A percentile compares a stretch with the other conserved stretches of the same genome.
Conservation (phyloP, 1,140 invertebrate species). For the Oncopodura yosiiana region DNA sequence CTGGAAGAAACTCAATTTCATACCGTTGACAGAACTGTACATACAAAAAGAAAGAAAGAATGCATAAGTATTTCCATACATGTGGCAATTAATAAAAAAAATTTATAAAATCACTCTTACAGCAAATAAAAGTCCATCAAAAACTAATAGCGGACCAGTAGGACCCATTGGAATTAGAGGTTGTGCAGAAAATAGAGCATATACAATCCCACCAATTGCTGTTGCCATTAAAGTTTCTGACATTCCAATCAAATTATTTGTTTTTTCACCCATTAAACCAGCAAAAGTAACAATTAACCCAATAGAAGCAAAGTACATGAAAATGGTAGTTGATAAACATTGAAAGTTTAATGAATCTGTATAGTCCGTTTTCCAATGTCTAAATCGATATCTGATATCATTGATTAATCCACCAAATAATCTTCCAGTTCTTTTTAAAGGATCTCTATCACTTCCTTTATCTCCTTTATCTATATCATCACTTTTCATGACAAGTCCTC, state of each 20-base stretch:
- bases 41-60: not conserved
- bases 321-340: slow-evolving; percentile 77
- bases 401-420: slow-evolving; percentile 79
- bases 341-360: slow-evolving; percentile 76
- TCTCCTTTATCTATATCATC: slow-evolving; percentile 12
- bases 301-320: slow-evolving; percentile 92
- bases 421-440: slow-evolving; percentile 59
- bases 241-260: slow-evolving; percentile 78
- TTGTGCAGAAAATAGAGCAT: slow-evolving; percentile 75
- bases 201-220: slow-evolving; percentile 72
- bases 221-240: slow-evolving; percentile 83
- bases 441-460: slow-evolving; percentile 44
- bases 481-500: slow-evolving; percentile 24
- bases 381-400: slow-evolving; percentile 76
- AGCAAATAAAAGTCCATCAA: slow-evolving; percentile 77
- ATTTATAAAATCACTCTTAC: slow-evolving; percentile 40
- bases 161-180: slow-evolving; percentile 86
- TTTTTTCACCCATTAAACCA: slow-evolving; percentile 85
- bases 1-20: slow-evolving; percentile 73
- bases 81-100: not conserved
- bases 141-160: slow-evolving; percentile 84
- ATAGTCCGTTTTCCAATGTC: slow-evolving; percentile 76
- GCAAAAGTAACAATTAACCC: slow-evolving; percentile 93
- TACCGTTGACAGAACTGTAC: slow-evolving; percentile 66
- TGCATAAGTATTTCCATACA: not conserved